phyloP scores from a whole-genome alignment of 2,113 vertebrate species.

The Epinephelus cyanopodus region DNA sequence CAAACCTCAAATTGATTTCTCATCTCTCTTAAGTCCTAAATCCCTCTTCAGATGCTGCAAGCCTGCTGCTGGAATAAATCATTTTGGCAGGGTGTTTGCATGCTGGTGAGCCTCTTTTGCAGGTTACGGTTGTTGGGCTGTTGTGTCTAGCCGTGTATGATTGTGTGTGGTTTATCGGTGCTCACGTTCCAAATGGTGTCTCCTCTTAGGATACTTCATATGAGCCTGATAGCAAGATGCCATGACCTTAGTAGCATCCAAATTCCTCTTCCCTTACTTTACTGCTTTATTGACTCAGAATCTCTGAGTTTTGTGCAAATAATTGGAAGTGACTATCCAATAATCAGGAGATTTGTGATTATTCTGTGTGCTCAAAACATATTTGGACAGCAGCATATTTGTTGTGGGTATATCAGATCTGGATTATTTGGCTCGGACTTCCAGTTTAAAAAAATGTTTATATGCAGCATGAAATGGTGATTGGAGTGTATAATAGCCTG shows the following conservation, averaged over 20 bases:
- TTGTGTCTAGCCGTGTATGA: neutral
- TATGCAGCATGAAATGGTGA: neutral
- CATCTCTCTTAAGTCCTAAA: slow-evolving; percentile 78
- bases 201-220: neutral
- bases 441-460: neutral
- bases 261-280: neutral
- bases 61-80: slow-evolving; percentile 71
- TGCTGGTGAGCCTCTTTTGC: slow-evolving; percentile 40
- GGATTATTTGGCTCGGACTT: neutral
- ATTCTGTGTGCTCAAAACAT: neutral
- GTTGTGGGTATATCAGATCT: neutral
- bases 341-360: neutral
- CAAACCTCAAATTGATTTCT: slow-evolving; percentile 80
- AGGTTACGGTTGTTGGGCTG: slow-evolving; percentile 32
- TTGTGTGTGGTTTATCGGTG: slow-evolving; percentile 1
- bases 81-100: slow-evolving; percentile 55
- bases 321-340: neutral
- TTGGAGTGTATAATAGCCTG: neutral
- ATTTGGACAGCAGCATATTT: neutral
- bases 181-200: slow-evolving; percentile 5
- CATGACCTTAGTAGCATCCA: neutral
- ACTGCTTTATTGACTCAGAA: neutral
- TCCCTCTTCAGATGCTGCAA: slow-evolving; percentile 65
- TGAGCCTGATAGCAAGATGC: neutral
- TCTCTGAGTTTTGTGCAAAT: neutral